Evolutionary conservation across 2,888 invertebrate species (phyloP), one percentile per base, ranked within the genome.

Genomic region (Mesorhabditis belari): DNA sequence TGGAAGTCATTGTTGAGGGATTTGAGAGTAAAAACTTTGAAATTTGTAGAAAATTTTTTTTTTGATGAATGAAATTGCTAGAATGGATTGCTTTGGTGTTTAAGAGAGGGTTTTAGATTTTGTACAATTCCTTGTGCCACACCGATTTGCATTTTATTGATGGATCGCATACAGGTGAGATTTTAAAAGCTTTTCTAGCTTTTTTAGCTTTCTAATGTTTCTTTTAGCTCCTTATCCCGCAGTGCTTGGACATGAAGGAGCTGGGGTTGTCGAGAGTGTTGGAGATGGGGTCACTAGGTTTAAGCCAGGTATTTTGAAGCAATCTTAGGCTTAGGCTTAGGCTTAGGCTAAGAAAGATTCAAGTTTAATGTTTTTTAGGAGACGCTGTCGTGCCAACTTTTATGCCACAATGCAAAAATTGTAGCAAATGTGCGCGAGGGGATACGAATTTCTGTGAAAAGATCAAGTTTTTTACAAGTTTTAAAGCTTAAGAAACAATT

Each of bases 361-460:
- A 21, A 51, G n/a, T n/a, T n/a, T 35, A 35, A 35, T 35, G 6
- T 35, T 35, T 17, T 62, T 58, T 3, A 58, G 88, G 89, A 59
- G 96, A 96, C 82, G 91, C 92, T 83, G 96, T 98, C n/a, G 87
- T 98, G 67, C 95, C 95, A 0, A 83, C 93, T 25, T 96, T 95
- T 81, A 88, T 92, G 64, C 95, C 96, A 0, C 95, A 98, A 83
- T 98, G 98, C 83, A 87, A 88, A 27, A 88, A 91, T 19, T 98
- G 98, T 84, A 92, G 94, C 82, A 96, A 92, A 82, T 98, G 98
- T 83, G 87, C 88, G 66, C 92, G 88, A 62, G 87, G 89, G 0
- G 96, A 96, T 83, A 96, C 96, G 0, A 98, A 98, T 85, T 85
- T 98, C 17, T 98, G 98, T 81, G 88, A 90, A 78, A 93, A 91